Base-by-base conservation (phyloP, 2,797 vertebrate species). In the Lateolabrax maculatus region DNA sequence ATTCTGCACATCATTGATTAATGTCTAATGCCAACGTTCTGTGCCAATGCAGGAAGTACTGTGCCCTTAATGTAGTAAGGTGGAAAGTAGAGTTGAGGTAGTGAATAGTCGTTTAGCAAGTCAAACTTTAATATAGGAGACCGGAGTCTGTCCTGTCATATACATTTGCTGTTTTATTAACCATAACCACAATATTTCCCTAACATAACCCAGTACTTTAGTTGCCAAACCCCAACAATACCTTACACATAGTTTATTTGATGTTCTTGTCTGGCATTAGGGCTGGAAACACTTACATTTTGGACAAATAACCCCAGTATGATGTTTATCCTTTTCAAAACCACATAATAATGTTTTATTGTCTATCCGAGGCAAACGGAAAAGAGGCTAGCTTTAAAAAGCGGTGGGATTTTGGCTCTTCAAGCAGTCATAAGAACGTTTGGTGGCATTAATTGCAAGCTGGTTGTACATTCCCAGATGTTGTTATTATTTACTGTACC, bases 401-500 rank as follows among this genome's bases (percentile, higher is more conserved):
- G 13, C 1, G 2, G 3, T 52, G 16, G 0, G 0, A 48, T 51
- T 49, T 56, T 44, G 29, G 2, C 46, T 61, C 9, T 23, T 39
- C 29, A 70, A 43, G 16, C 25, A 9, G 34, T 31, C 9, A 19
- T 21, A 27, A 34, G 69, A 39, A 74, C 16, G 16, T 49, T 64
- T 44, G 25, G 41, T 36, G 31, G 27, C 21, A 9, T 48, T 57
- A 41, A 58, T 69, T 44, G 46, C 11, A 9, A 36, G 11, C 53
- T 36, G 8, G 55, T 23, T 56, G 23, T 6, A 27, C 48, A 23
- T 53, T 74, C 18, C 27, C 66, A 44, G 13, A 52, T 80, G 21
- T 36, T n/a, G 52, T 58, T 62, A 9, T 52, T 71, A 7, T 77
- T 71, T 63, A 58, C 43, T 48, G 31, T 11, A 43, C 39, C 37